A percentile compares a stretch with the other conserved stretches of the same genome.
Conservation (phyloP, 2,797 vertebrate species). For the Chrysocyon brachyurus region DNA sequence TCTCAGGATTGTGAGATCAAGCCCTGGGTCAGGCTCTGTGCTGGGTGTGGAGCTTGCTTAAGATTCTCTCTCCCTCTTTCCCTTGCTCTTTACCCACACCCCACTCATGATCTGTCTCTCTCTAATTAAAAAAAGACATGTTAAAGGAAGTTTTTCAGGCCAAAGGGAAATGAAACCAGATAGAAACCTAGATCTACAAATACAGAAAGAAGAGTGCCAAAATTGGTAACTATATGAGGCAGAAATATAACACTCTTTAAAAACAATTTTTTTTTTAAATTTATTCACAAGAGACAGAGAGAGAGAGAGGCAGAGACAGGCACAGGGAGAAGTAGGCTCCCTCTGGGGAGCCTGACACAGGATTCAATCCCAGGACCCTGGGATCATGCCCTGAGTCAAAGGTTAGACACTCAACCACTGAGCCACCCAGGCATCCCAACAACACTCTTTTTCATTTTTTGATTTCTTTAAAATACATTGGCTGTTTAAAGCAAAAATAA, state of each 20-base stretch:
- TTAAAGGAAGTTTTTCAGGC: neutral
- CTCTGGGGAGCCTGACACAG: too few species aligned
- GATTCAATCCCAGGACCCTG: too few species aligned
- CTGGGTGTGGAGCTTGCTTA: neutral
- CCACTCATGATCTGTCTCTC: neutral
- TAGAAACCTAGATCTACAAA: neutral
- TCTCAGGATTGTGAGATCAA: neutral
- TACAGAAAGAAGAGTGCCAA: neutral
- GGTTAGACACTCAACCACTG: too few species aligned
- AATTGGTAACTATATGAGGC: neutral
- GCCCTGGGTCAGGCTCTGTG: neutral
- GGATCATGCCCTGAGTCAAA: too few species aligned
- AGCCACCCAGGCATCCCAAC: too few species aligned
- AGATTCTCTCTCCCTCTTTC: neutral
- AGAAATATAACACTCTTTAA: neutral
- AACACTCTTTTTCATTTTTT: neutral
- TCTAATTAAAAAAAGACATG: neutral
- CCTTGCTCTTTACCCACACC: neutral
- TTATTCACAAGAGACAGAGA: too few species aligned
- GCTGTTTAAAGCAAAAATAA: constrained; percentile 33
- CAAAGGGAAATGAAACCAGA: constrained; percentile 3
- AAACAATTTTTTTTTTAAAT: too few species aligned
- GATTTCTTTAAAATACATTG: constrained; percentile 8
- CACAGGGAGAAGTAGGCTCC: too few species aligned
- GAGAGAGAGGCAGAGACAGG: too few species aligned